A percentile compares a stretch with the other conserved stretches of the same genome.
phyloP scores from a whole-genome alignment of 2,113 vertebrate species.

The Laticauda laticaudata region DNA sequence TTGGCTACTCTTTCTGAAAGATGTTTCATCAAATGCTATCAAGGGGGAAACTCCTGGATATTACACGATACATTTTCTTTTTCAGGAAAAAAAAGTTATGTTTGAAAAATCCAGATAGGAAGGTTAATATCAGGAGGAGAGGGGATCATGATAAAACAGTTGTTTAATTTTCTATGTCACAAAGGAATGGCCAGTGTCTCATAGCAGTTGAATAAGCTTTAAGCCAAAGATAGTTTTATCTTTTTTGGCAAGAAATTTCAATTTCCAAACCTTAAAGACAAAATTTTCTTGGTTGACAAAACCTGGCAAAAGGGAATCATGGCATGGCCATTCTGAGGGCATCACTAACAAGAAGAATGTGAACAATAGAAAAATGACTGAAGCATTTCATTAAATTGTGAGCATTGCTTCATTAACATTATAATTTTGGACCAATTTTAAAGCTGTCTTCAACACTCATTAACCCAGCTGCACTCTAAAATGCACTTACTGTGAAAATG shows the following conservation, averaged over 20 bases:
- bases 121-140: not conserved
- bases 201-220: slow-evolving; percentile 22
- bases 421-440: slow-evolving; percentile 36
- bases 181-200: slow-evolving; percentile 38
- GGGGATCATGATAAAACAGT: not conserved
- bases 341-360: slow-evolving; percentile 18
- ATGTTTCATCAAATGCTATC: slow-evolving; percentile 48
- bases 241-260: not conserved
- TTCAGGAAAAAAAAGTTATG: slow-evolving; percentile 6
- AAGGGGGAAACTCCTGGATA: slow-evolving; percentile 13
- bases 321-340: not conserved
- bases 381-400: slow-evolving; percentile 31
- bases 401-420: slow-evolving; percentile 24
- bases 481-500: slow-evolving; percentile 26
- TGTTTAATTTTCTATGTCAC: slow-evolving; percentile 35
- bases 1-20: slow-evolving; percentile 49
- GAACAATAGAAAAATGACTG: not conserved
- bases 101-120: slow-evolving; percentile 25
- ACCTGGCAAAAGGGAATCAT: slow-evolving; percentile 7
- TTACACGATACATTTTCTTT: not conserved
- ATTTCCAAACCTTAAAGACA: slow-evolving; percentile 10
- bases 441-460: slow-evolving; percentile 8
- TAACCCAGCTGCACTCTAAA: slow-evolving; percentile 33
- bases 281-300: rapidly evolving
- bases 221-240: slow-evolving; percentile 27